Evolutionary conservation across 2,113 vertebrate species (phyloP), one percentile per base, ranked within the genome.

Genomic region (Donacobius atricapilla): DNA sequence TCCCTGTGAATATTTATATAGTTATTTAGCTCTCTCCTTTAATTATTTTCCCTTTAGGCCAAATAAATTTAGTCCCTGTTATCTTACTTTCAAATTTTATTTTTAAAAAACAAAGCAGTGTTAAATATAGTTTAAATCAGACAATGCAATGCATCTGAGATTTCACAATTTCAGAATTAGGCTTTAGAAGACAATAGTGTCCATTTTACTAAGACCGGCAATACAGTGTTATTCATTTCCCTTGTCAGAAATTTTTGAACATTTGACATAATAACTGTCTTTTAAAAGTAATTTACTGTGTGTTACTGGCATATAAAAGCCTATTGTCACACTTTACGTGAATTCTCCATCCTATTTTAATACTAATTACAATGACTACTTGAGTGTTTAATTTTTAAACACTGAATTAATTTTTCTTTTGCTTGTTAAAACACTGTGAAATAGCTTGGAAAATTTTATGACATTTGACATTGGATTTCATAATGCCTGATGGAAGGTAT

Each of bases 341-440:
- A 90, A 50, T 83, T 94, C 68, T 70, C 45, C 64, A 83, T 83
- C 54, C 54, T 85, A 13, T 79, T 93, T 92, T 90, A 95, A 77
- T 69, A 61, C 35, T 85, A 90, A 90, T 92, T 94, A 35, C 35
- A 69, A 53, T 37, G 31, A 88, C 70, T 90, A 57, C n/a, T 61
- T 53, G 31, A 93, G 64, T 90, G 63, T 94, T 94, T 88, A 42
- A 69, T 65, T 92, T 90, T 87, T 72, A 80, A 95, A 86, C 63
- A 53, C 23, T 27, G 50, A 73, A 69, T 90, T 87, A 56, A 60
- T 87, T 91, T 82, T 87, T 79, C 23, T 53, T 93, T 57, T 83
- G 14, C 39, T 77, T 76, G 11, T 73, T 90, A 92, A 88, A 94
- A 79, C 33, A 40, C 86, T 77, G 30, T 91, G 58, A 90, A 91